Evolutionary conservation across 2,797 vertebrate genomes (phyloP), one percentile per base, ranked within the genome.

Genomic region (Melanogrammus aeglefinus): DNA sequence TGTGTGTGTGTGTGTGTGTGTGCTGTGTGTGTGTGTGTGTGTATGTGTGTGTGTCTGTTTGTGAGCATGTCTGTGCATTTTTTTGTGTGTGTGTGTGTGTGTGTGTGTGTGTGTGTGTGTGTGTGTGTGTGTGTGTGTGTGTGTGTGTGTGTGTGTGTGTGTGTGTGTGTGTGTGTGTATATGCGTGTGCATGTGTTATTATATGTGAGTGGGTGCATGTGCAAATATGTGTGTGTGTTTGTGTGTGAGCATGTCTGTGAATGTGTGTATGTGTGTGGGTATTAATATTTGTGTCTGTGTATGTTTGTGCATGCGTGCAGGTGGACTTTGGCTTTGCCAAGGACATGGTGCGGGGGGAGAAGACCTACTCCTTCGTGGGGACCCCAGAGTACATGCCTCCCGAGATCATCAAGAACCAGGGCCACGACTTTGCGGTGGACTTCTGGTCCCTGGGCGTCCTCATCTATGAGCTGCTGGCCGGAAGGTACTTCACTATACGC

Each of bases 321-420:
- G 95, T 96, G 76, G 96, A 96, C 88, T 97, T 96, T 82, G 96
- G 96, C 27, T 97, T 97, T 80, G 94, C 95, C 18, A 95, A 94
- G 85, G 94, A 94, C 73, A 79, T 96, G 85, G 83, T 80, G 70
- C 88, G 90, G 0, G 95, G 95, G 1, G 94, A 95, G 74, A 96
- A 96, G 88, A 96, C 94, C 0, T 96, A 94, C 81, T 96, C 95
- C 0, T 96, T 96, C 81, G 96, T 96, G 0, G 94, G 95, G 0
- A 96, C 96, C 18, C 95, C 95, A 0, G 95, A 96, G 89, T 96
- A 96, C 86, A 94, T 96, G 86, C 93, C 94, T 0, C 96, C 95
- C 0, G 95, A 96, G 91, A 95, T 96, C 85, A 94, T 96, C 79
- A 91, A 95, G 83, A 96, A 96, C 70, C 95, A 96, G 78, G 96